Evolutionary conservation across 2,113 vertebrate genomes (phyloP), one percentile per base, ranked within the genome.

Genomic region (Carassius gibelio): DNA sequence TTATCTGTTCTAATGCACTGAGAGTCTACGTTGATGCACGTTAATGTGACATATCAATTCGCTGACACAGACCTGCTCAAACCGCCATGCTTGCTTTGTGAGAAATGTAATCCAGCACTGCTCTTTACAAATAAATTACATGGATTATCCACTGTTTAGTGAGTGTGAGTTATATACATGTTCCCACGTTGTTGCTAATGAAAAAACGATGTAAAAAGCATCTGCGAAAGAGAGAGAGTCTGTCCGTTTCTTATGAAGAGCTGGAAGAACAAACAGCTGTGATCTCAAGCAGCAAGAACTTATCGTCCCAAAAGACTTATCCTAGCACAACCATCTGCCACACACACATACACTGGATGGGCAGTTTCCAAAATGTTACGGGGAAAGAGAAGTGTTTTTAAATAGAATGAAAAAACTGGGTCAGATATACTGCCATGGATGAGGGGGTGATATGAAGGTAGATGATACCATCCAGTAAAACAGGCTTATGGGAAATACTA

Each of bases 221-320:
- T 57, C 7, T 55, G 64, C 17, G 19, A 59, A 34, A 4, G 50
- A 82, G 45, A 82, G 66, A 72, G 81, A 57, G 62, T 15, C 7
- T 48, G 14, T 81, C 42, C 2, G 0, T 61, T 36, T 61, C 19
- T 79, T 42, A 42, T 61, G 52, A 48, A 66, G 78, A 64, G 42
- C 15, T 34, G 42, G 45, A 34, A 55, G 62, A 82, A 82, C 77
- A 69, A 82, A 82, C 42, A 82, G 64, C 80, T 82, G 80, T 55
- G 64, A 69, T 69, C 62, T 82, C 26, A 82, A 69, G 26, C 80
- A 69, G 80, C 23, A 82, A 81, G 78, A 66, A 19, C 26, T 81
- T 42, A 50, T 81, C 5, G 3, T 82, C 80, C 64, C 62, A 21
- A 34, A 82, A 82, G 62, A 62, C 64, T 69, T 50, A 55, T 69